Base-by-base conservation (phyloP, 2,113 vertebrate genomes). In the Lathamus discolor region DNA sequence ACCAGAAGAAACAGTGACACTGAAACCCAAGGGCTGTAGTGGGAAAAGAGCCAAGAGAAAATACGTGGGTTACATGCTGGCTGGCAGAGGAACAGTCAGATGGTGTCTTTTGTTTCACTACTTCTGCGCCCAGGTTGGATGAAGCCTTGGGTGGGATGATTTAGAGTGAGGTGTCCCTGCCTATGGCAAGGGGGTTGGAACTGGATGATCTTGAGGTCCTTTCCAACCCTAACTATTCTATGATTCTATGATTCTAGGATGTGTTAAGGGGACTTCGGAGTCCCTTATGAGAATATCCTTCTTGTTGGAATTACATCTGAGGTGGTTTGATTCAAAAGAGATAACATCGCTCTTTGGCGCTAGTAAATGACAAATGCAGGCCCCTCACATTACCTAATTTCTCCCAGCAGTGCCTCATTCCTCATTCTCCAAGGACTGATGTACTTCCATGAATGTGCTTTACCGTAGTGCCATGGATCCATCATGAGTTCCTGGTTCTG, bases 401-500 rank as follows among this genome's bases (percentile, higher is more conserved):
- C 37, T 61, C 64, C 33, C 81, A 55, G 46, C 54, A 83, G 54
- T 49, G 18, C 22, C 64, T 91, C 68, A 7, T n/a, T 57, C 27
- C 85, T 81, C 73, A 11, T 43, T 57, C 74, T 3, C 2, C 44
- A 44, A 17, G 25, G 29, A 52, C 78, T 28, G 68, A 85, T 48
- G 17, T 10, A 31, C 61, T 83, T 55, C 72, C 13, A 1, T 24
- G 22, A 24, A 10, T 2, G 17, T 39, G 28, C 55, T 72, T 68
- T 76, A 17, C 63, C 7, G 2, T 12, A 25, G 62, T 3, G 13
- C 43, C 57, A n/a, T 0, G 0, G 41, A 43, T 77, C 66, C 54
- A 20, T 9, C 44, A 51, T 1, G 0, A 15, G 44, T 17, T 61
- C 61, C 66, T 33, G 59, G 18, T 14, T 33, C 8, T 43, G 22